A percentile compares a stretch with the other conserved stretches of the same genome.
phyloP scores from a whole-genome alignment of 2,888 invertebrate genomes.

The Campaea margaritaria region DNA sequence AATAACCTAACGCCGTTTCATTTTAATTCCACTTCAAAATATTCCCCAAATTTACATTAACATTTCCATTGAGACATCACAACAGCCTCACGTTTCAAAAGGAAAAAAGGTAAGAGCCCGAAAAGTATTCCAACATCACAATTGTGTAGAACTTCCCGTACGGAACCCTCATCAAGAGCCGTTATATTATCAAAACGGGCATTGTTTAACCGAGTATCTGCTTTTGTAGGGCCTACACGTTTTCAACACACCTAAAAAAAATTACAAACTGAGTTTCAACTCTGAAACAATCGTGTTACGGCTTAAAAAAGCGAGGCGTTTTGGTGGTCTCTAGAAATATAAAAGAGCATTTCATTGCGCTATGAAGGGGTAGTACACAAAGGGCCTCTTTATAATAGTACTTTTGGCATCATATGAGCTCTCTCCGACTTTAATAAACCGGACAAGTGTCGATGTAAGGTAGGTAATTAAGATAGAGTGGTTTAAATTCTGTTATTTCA shows the following conservation, averaged over 20 bases:
- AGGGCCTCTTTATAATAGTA: conserved; percentile 77
- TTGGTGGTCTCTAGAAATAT: conserved; percentile 59
- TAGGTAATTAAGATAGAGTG: conserved; percentile 58
- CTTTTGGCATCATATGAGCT: conserved; percentile 71
- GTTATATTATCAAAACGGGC: conserved; percentile 75
- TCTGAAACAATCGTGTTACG: conserved; percentile 20
- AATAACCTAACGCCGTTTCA: conserved; percentile 7
- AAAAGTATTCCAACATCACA: conserved; percentile 37
- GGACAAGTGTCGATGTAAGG: conserved; percentile 51
- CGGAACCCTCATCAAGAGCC: conserved; percentile 62
- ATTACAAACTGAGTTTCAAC: conserved; percentile 13
- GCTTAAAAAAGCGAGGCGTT: conserved; percentile 8
- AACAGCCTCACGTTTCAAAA: conserved; percentile 33
- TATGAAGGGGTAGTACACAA: conserved; percentile 75
- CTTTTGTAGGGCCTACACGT: conserved; percentile 67
- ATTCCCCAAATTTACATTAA: conserved; percentile 26
- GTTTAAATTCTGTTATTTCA: conserved; percentile 31
- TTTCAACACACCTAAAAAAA: conserved; percentile 56
- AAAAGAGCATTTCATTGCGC: conserved; percentile 77
- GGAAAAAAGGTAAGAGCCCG: conserved; percentile 36
- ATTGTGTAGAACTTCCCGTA: conserved; percentile 47
- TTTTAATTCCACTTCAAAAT: conserved; percentile 27
- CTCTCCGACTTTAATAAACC: conserved; percentile 67
- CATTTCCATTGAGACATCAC: conserved; percentile 35
- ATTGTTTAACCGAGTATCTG: conserved; percentile 74